Evolutionary conservation across 2,888 invertebrate species (phyloP), one percentile per base, ranked within the genome.

Genomic region (Notodonta ziczac): DNA sequence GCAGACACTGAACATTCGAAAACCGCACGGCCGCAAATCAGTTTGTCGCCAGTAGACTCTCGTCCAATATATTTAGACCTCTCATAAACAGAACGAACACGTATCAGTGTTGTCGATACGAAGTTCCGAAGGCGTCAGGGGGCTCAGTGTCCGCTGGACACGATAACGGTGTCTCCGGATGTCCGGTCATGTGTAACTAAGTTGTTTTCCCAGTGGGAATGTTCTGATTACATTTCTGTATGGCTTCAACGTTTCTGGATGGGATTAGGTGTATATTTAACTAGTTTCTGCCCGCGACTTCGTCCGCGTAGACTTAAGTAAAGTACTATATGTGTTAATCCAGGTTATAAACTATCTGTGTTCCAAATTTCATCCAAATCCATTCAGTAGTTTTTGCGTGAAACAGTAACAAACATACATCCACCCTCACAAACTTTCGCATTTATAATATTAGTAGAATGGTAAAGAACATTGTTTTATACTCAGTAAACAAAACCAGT

Each of bases 171-270:
- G 69, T 67, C 65, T 69, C 59, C 65, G 72, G 77, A 76, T 65
- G 66, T 77, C 75, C 76, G 72, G 60, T 69, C 74, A 73, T 67
- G 66, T 67, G 76, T 81, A 77, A 80, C 80, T 69, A 71, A 80
- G 77, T 82, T 80, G 80, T 80, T 80, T 78, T 69, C 76, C 76
- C 74, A 70, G 66, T 59, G 74, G 74, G 68, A 68, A 62, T 55
- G 67, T 59, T 69, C 70, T 70, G 77, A 80, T 80, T 76, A 67
- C 66, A 74, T 76, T 74, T 66, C 53, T 55, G 51, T 60, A 56
- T 48, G 63, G 61, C 66, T 69, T 67, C 61, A 61, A 16, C 16
- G 9, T 16, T 50, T 16, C 9, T 16, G 50, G 48, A 5, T 14
- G 48, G 16, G 50, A 16, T 50, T 50, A 12, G 50, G 48, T 48